Evolutionary conservation across 2,113 vertebrate species (phyloP).

Genomic region (Hemibates koningsi): DNA sequence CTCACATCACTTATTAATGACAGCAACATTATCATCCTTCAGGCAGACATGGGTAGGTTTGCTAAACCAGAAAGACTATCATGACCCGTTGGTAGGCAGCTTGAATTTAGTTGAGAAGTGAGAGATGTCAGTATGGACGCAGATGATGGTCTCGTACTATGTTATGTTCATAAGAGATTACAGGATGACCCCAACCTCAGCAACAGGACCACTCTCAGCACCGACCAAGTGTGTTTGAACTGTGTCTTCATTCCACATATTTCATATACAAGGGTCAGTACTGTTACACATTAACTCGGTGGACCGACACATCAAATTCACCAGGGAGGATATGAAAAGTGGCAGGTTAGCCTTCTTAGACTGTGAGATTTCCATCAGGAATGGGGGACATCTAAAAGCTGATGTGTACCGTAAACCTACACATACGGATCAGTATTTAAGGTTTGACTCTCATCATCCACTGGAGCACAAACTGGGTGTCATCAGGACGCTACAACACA

Average conservation of each 20-base stretch:
- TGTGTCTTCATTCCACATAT: neutral
- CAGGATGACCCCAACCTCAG: neutral
- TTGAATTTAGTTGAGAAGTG: neutral
- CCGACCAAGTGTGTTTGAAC: fast-evolving
- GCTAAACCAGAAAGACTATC: neutral
- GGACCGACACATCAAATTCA: too few relatives aligned
- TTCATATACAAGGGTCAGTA: neutral
- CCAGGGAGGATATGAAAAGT: too few relatives aligned
- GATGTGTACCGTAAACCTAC: too few relatives aligned
- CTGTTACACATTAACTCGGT: too few relatives aligned
- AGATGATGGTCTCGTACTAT: neutral
- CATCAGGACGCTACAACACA: too few relatives aligned
- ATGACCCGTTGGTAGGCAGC: fast-evolving
- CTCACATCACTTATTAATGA: neutral
- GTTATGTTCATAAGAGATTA: neutral
- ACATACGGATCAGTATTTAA: too few relatives aligned
- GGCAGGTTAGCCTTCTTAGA: too few relatives aligned
- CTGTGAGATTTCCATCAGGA: too few relatives aligned
- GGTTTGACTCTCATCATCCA: too few relatives aligned
- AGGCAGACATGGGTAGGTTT: neutral
- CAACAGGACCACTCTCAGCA: neutral
- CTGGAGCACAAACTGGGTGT: too few relatives aligned
- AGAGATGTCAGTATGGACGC: neutral
- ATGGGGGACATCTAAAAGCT: too few relatives aligned
- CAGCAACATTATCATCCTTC: neutral